Evolutionary conservation across 1,140 invertebrate species (phyloP).

Genomic region (Ridgeia piscesae): DNA sequence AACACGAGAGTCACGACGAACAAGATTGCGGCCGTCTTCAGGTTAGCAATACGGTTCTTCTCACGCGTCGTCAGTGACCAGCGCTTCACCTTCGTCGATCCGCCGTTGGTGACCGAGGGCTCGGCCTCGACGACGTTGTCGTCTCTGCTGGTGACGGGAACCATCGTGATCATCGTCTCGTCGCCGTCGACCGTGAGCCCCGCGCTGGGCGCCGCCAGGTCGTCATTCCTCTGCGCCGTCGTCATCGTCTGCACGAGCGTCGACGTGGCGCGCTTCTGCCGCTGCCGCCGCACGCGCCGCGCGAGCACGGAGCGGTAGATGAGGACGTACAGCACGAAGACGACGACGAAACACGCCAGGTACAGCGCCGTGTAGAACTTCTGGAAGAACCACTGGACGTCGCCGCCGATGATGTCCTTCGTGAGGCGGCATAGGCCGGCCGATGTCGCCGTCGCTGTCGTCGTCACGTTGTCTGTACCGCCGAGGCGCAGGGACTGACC

Average conservation of each 20-base stretch:
- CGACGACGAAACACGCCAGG: conserved; percentile 27
- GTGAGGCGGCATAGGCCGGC: background rate
- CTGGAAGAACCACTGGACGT: conserved; percentile 27
- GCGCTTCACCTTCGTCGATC: background rate
- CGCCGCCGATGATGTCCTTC: background rate
- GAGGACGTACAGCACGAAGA: conserved; percentile 32
- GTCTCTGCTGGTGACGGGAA: background rate
- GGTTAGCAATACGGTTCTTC: conserved; percentile 26
- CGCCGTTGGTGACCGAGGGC: background rate
- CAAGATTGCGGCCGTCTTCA: conserved; percentile 32
- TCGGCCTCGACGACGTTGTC: background rate
- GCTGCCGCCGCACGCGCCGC: conserved; percentile 22
- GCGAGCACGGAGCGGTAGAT: conserved; percentile 31
- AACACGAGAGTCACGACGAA: conserved; percentile 52
- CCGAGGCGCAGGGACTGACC: background rate
- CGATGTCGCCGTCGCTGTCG: background rate
- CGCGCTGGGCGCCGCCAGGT: conserved; percentile 6
- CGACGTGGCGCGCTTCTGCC: conserved; percentile 26
- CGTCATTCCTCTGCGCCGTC: background rate
- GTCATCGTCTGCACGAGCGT: conserved; percentile 13
- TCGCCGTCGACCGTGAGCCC: background rate
- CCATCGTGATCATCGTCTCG: conserved; percentile 14
- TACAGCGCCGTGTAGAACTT: conserved; percentile 27
- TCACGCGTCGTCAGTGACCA: conserved; percentile 9
- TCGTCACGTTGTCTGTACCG: background rate